Evolutionary conservation across 1,140 invertebrate genomes (phyloP), one percentile per base, ranked within the genome.

Genomic region (Hyposmocoma kahamanoa): DNA sequence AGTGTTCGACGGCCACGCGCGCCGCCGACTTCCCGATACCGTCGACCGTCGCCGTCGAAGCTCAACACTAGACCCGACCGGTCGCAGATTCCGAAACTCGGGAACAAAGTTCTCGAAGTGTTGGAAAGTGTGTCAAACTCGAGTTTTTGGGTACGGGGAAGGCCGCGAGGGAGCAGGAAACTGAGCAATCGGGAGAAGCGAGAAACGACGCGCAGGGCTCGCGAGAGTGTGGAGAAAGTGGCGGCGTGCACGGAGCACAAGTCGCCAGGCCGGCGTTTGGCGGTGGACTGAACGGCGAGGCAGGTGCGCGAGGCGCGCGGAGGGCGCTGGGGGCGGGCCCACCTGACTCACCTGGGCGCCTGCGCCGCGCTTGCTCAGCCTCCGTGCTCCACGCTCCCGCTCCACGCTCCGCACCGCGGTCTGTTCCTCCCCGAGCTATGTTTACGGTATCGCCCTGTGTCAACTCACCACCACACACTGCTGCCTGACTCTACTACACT

Each of bases 311-410:
- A 59, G 63, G 68, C 59, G 76, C 67, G 74, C 72, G 75, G 70
- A 67, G 72, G 72, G 69, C 60, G 63, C 56, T 71, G 72, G 78
- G 77, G 79, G 78, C 75, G 77, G 78, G 78, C 70, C 75, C 67
- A 81, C 78, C 78, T 81, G 77, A 66, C 62, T 63, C 77, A 84
- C 81, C 81, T 84, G 79, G 77, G 81, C 81, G 81, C 81, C 62
- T 79, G 81, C 81, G 81, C 65, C 71, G 63, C 72, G 67, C 67
- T 62, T 56, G 71, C 76, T 76, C 76, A 73, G 79, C 81, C 81
- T 79, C 81, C 72, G 67, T 22, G 39, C 43, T 18, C n/a, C n/a
- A 42, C 56, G 50, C 56, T 51, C 52, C 41, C 61, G 52, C 58
- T 51, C 48, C 53, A 53, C 60, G 21, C 42, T 18, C 30, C 36